Percentiles rank a stretch among this genome's conserved stretches.
Conservation (phyloP, 2,113 vertebrate genomes). For the Cacatua alba region DNA sequence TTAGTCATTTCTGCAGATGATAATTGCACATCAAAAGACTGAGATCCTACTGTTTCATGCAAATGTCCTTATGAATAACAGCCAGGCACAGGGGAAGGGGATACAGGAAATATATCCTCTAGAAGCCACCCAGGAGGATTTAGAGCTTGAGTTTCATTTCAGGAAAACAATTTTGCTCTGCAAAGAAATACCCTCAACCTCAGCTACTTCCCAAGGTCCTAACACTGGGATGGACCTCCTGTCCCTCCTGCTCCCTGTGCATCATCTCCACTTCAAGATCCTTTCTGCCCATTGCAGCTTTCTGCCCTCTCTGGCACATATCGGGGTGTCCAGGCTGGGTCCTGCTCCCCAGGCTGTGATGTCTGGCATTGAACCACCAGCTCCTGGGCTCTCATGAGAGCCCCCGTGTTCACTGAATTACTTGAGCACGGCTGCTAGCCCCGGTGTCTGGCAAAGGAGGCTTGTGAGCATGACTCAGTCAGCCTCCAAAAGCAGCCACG, state of each 20-base stretch:
- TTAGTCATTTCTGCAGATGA: slow-evolving; percentile 71
- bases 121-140: neutral
- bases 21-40: slow-evolving; percentile 62
- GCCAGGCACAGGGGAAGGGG: slow-evolving; percentile 2
- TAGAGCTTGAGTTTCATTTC: neutral
- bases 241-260: neutral
- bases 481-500: slow-evolving; percentile 40
- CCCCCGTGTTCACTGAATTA: neutral
- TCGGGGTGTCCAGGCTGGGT: neutral
- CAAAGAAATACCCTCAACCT: neutral
- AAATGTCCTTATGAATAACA: slow-evolving; percentile 7
- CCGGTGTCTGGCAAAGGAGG: slow-evolving; percentile 43
- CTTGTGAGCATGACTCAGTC: slow-evolving; percentile 68
- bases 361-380: neutral
- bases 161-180: neutral
- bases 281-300: neutral
- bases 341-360: neutral
- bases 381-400: neutral
- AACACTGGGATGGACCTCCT: neutral
- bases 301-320: accelerated
- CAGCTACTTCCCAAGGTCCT: accelerated
- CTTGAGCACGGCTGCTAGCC: slow-evolving; percentile 12
- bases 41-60: slow-evolving; percentile 49
- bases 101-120: slow-evolving; percentile 10
- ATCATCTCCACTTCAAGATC: accelerated